These are phyloP conservation scores for Ophonus ardosiacus DNA, from an alignment of 2,888 invertebrate genomes.

Conservation along the genomic window DNA sequence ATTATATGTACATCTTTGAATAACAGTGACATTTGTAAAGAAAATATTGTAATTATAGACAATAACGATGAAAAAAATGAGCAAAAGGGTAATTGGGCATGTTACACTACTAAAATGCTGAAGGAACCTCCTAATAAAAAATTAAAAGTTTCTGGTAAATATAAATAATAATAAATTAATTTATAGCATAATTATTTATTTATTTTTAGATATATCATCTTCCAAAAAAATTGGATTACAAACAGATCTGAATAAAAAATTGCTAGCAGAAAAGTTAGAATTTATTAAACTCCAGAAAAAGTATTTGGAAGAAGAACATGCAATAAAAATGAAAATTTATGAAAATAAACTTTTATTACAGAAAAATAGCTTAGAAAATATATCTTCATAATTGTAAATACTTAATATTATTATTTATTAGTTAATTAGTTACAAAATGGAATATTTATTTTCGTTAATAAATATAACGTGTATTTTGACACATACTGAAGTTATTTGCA, in stretches of 20 bases:
- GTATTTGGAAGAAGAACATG: constrained; percentile 1
- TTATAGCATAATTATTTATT: background rate
- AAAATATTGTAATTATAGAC: background rate
- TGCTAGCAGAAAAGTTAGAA: background rate
- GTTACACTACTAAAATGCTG: background rate
- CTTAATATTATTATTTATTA: too few relatives aligned
- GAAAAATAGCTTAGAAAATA: background rate
- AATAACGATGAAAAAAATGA: background rate
- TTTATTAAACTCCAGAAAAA: background rate
- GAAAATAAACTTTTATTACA: background rate
- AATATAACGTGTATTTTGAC: background rate
- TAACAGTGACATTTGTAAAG: too few relatives aligned
- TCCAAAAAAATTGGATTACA: background rate
- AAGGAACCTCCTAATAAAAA: background rate
- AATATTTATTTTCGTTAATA: background rate
- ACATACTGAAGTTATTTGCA: background rate
- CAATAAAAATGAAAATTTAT: background rate
- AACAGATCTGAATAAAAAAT: background rate
- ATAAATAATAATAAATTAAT: background rate
- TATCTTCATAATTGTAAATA: too few relatives aligned
- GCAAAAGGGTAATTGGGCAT: background rate
- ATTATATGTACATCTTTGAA: too few relatives aligned
- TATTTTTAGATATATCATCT: background rate
- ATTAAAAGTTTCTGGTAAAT: too few relatives aligned
- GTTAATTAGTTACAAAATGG: background rate